A percentile compares a stretch with the other conserved stretches of the same genome.
Evolutionary conservation across 2,888 invertebrate genomes (phyloP).

Genomic region (Pterobdella sp.): DNA sequence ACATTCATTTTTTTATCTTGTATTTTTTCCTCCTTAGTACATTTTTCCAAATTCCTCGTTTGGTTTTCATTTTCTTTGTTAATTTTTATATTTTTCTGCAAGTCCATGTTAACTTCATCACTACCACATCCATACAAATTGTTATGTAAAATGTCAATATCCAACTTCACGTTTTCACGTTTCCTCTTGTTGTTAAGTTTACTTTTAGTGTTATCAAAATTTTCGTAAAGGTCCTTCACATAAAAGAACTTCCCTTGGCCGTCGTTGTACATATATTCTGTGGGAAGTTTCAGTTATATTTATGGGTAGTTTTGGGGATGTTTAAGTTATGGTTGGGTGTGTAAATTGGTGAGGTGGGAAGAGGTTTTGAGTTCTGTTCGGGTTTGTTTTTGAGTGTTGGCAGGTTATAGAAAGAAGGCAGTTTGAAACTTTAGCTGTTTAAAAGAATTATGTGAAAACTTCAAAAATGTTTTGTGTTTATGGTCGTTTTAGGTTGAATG

Average conservation of each 20-base stretch:
- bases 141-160: not conserved
- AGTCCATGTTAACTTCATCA: not conserved
- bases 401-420: too few relatives aligned
- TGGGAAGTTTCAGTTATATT: too few relatives aligned
- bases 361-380: not conserved
- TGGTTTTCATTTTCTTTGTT: not conserved
- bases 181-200: not conserved
- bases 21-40: too few relatives aligned
- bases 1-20: too few relatives aligned
- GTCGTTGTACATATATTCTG: constrained; percentile 83
- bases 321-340: too few relatives aligned
- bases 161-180: not conserved
- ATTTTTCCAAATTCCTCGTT: too few relatives aligned
- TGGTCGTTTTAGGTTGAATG: too few relatives aligned
- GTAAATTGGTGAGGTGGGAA: not conserved
- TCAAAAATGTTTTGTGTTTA: too few relatives aligned
- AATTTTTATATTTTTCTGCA: not conserved
- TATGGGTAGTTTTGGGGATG: too few relatives aligned
- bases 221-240: constrained; percentile 31
- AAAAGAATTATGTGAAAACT: too few relatives aligned
- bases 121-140: not conserved
- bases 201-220: not conserved
- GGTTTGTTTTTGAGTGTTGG: too few relatives aligned
- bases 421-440: too few relatives aligned
- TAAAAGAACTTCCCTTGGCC: constrained; percentile 66